A percentile compares a stretch with the other conserved stretches of the same genome.
Evolutionary conservation across 2,797 vertebrate genomes (phyloP).

Genomic region (Enteromius fasciolatus): DNA sequence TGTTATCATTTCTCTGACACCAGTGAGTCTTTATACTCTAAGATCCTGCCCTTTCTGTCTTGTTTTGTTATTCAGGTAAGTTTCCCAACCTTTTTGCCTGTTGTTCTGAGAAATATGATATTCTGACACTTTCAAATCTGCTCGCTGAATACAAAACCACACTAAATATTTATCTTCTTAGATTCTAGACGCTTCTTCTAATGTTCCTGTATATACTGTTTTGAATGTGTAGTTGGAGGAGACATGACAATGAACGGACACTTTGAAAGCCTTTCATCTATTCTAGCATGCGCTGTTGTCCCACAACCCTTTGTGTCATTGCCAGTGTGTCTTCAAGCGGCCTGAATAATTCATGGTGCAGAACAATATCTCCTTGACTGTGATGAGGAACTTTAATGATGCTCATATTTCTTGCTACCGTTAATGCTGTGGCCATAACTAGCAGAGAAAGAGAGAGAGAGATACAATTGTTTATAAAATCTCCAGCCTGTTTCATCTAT

Average conservation of each 20-base stretch:
- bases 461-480: conserved; percentile 38
- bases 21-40: conserved; percentile 12
- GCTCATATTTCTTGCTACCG: conserved; percentile 47
- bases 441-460: neutral
- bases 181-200: neutral
- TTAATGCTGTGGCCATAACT: conserved; percentile 30
- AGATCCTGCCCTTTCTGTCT: conserved; percentile 42
- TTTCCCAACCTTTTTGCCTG: conserved; percentile 48
- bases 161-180: conserved; percentile 25
- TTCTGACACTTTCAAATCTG: conserved; percentile 59
- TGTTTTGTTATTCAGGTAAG: conserved; percentile 56
- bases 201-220: conserved; percentile 20
- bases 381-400: conserved; percentile 63
- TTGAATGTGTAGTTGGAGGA: neutral
- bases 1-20: conserved; percentile 27
- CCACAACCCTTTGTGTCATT: conserved; percentile 30
- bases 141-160: conserved; percentile 54
- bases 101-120: conserved; percentile 49
- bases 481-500: conserved; percentile 32
- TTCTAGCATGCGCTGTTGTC: conserved; percentile 51
- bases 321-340: conserved; percentile 25
- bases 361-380: conserved; percentile 66
- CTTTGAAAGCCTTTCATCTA: conserved; percentile 22
- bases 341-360: conserved; percentile 62
- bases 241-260: conserved; percentile 25